phyloP scores from a whole-genome alignment of 2,797 vertebrate species.

The Paedocypris micromegethes region DNA sequence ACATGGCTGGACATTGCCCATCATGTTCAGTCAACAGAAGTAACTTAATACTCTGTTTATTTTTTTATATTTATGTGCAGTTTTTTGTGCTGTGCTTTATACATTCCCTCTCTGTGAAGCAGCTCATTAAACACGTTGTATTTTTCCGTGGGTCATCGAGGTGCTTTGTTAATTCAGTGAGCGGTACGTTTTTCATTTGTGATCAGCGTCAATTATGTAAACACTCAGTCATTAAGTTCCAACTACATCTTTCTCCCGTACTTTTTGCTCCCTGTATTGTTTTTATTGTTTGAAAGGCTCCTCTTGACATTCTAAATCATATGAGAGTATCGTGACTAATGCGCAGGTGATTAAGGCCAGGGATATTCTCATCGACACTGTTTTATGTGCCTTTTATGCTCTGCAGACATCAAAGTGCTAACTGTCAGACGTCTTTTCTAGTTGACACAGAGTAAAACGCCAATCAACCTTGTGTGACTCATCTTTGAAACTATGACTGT shows the following conservation, averaged over 20 bases:
- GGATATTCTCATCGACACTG: slow-evolving; percentile 42
- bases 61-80: neutral
- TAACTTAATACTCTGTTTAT: neutral
- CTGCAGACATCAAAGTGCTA: slow-evolving; percentile 53
- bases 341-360: slow-evolving; percentile 53
- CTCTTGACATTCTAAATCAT: slow-evolving; percentile 48
- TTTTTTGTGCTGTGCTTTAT: neutral
- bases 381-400: slow-evolving; percentile 43
- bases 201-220: slow-evolving; percentile 23
- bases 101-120: slow-evolving; percentile 7
- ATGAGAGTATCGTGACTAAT: slow-evolving; percentile 45
- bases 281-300: slow-evolving; percentile 53
- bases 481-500: slow-evolving; percentile 33
- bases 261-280: slow-evolving; percentile 8
- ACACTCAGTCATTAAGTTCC: slow-evolving; percentile 8
- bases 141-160: slow-evolving; percentile 9
- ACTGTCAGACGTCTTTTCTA: slow-evolving; percentile 54
- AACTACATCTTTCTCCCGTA: neutral
- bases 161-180: slow-evolving; percentile 9
- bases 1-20: too few relatives aligned
- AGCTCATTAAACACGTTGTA: neutral
- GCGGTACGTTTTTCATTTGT: slow-evolving; percentile 1
- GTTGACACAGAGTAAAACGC: slow-evolving; percentile 39
- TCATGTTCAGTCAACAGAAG: too few relatives aligned
- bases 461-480: slow-evolving; percentile 33